Evolutionary conservation across 1,140 invertebrate genomes (phyloP), one percentile per base, ranked within the genome.

Genomic region (Acyrthosiphon pisum): DNA sequence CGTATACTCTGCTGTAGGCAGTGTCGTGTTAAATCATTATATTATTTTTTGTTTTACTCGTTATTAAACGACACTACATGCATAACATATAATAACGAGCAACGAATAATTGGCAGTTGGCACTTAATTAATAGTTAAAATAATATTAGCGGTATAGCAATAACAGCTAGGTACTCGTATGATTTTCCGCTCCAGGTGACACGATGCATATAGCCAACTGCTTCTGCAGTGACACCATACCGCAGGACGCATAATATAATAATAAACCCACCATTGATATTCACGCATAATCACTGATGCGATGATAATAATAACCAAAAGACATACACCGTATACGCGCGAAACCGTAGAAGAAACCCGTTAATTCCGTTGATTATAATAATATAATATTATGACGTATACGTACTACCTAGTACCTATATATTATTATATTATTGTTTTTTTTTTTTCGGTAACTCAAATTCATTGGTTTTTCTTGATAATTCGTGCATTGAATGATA

Each of bases 301-400:
- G 89, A 68, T 90, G 41, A 68, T 90, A 90, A 90, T 90, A 90
- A 90, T 90, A 90, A 41, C 37, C 11, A 60, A 90, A 60, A 90
- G 53, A 90, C 89, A 41, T 60, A 68, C 53, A 60, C 50, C 60
- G 60, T 76, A 76, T 76, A 68, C 89, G 56, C 89, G 89, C 23
- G 56, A 90, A 90, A 90, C 89, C 89, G 56, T 90, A 90, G 26
- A 90, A 11, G 84, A 46, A 46, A 90, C 56, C 89, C 89, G 89
- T 90, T 90, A 90, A 90, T 90, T 60, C 53, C 26, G 37, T 37
- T 90, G 89, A 90, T 90, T 90, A 90, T 60, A 68, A 90, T 90
- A 68, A 68, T 68, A 68, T n/a, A 11, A 50, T 50, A 2, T 41
- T 60, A 60, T 60, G 41, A 46, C 4, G 44, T 46, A 46, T 60